phyloP scores from a whole-genome alignment of 2,113 vertebrate species.

The Tapirus terrestris region DNA sequence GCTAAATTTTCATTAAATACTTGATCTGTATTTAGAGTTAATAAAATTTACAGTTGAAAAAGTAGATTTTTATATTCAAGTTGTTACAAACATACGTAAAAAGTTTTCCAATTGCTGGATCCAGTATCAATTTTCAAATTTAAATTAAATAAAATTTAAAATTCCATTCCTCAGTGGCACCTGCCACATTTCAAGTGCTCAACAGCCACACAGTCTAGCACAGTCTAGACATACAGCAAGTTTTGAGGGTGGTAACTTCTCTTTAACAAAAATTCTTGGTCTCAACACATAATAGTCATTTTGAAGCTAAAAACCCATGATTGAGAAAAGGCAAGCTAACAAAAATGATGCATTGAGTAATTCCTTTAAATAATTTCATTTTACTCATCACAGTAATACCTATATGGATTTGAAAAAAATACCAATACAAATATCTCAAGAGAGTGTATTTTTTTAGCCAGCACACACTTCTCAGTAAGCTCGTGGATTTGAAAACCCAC shows the following conservation, averaged over 20 bases:
- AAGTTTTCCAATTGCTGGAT: neutral
- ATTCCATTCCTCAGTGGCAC: neutral
- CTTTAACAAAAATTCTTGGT: neutral
- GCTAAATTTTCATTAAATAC: neutral
- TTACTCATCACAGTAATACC: neutral
- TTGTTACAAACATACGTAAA: neutral
- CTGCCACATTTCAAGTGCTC: neutral
- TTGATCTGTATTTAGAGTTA: neutral
- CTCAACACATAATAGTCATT: neutral
- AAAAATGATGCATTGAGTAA: neutral
- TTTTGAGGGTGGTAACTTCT: neutral
- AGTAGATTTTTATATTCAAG: neutral
- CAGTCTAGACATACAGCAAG: neutral
- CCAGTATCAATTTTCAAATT: neutral
- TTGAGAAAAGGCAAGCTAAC: neutral
- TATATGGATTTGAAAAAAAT: neutral
- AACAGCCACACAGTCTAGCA: no score
- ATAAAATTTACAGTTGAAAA: neutral
- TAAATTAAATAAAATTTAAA: slow-evolving; percentile 27
- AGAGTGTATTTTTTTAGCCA: neutral
- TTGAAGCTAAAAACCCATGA: neutral
- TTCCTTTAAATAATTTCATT: slow-evolving; percentile 9
- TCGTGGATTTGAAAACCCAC: neutral
- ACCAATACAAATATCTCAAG: neutral
- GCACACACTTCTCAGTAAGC: neutral